A percentile compares a stretch with the other conserved stretches of the same genome.
Evolutionary conservation across 2,888 invertebrate species (phyloP).

Genomic region (Drosophila kambysellisi): DNA sequence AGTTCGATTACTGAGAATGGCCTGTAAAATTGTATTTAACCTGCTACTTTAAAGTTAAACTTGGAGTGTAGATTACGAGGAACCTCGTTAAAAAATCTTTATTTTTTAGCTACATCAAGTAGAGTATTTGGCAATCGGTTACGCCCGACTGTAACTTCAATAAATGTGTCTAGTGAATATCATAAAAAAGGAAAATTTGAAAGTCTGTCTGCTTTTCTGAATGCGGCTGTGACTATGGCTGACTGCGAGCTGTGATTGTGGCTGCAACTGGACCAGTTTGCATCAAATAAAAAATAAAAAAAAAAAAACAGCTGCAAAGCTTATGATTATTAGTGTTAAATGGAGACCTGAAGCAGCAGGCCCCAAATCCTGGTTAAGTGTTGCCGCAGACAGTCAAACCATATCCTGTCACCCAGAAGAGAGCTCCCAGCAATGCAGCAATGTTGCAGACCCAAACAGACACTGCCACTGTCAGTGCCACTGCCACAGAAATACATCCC

Average conservation of each 20-base stretch:
- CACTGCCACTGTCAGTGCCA: background rate
- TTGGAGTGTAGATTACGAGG: background rate
- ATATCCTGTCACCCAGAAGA: conserved; percentile 24
- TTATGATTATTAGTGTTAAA: conserved; percentile 46
- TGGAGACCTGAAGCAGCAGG: conserved; percentile 32
- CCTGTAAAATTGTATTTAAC: too few relatives aligned
- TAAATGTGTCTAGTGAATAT: background rate
- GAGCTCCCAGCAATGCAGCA: conserved; percentile 1
- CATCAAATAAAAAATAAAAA: too few relatives aligned
- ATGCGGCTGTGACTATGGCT: background rate
- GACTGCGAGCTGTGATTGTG: background rate
- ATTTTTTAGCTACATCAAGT: background rate
- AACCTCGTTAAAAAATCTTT: background rate
- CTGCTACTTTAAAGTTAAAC: background rate
- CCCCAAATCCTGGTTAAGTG: conserved; percentile 38
- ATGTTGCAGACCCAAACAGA: background rate
- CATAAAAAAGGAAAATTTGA: too few relatives aligned
- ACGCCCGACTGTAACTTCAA: background rate
- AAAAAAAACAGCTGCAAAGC: conserved; percentile 19
- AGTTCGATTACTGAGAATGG: too few relatives aligned
- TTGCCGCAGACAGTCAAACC: conserved; percentile 38
- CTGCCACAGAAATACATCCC: background rate
- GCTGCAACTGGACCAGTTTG: background rate
- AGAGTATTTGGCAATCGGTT: background rate
- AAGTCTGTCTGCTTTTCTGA: background rate